Evolutionary conservation across 2,797 vertebrate genomes (phyloP), one percentile per base, ranked within the genome.

Genomic region (Bradypodion ventrale): DNA sequence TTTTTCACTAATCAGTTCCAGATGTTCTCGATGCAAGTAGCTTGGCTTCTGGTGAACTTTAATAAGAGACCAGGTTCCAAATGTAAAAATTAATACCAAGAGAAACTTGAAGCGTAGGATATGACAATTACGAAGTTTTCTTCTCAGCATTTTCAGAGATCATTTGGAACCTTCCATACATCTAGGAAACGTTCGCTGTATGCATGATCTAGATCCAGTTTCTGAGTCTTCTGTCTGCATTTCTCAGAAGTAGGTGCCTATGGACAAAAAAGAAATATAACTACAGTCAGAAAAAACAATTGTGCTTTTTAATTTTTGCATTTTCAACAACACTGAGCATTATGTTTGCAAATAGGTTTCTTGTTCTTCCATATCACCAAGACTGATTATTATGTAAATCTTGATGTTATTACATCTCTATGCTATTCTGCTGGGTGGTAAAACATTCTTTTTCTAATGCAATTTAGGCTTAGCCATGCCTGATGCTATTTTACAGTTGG

Each of bases 41-140:
- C 89, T 81, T 7, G 92, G 75, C 81, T 96, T 97, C 52, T 95
- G 94, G 83, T 94, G 95, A 84, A 94, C 94, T 89, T 90, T 96
- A 81, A 96, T 78, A 89, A 96, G 75, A 0, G 94, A 94, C 19
- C 94, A 85, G 1, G 91, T 88, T 60, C 94, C 86, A 66, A 93
- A 74, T 82, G 92, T 90, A 40, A 96, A 88, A 89, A 89, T 52
- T 23, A 96, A 75, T 76, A 90, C 60, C n/a, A 95, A 81, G 27
- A 95, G 78, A 70, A 95, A 32, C 83, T 79, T 96, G 66, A 91
- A 85, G 76, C 85, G 90, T 5, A 84, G 94, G 42, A 88, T 85
- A 75, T 93, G 89, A 91, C 90, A 94, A 92, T 94, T 92, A 68
- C 95, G 91, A 76, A 96, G 89, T 94, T 94, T 96, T 89, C 94